Base-by-base conservation (phyloP, 2,113 vertebrate species). In the Chamaea fasciata region DNA sequence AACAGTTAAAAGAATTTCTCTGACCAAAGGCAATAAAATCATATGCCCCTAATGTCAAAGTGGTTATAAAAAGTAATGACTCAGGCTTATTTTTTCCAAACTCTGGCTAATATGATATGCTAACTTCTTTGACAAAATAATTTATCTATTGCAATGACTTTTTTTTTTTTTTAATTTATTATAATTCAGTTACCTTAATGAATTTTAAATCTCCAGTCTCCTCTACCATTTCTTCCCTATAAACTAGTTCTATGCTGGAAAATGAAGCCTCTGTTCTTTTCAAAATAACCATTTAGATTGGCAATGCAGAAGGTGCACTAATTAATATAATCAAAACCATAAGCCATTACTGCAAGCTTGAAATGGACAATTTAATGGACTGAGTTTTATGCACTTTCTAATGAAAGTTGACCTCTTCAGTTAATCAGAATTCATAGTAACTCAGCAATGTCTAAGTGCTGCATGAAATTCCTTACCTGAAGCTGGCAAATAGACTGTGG, bases 361-460 rank as follows among this genome's bases (percentile, higher is more conserved):
- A 92, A 94, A 77, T 14, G 37, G 64, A 27, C 56, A 89, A 96
- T 84, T 97, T 97, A 96, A 96, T 95, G 88, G 89, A 83, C 76
- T 92, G 67, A 56, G 39, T 93, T 95, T 97, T 95, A 95, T 95
- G 68, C 37, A 88, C 68, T 95, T 94, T 96, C 69, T 92, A 94
- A 95, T 96, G 76, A 73, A 97, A 96, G 77, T 73, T 83, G 91
- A 90, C 93, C 71, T 10, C 59, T 82, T 85, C 82, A 70, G 42
- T 91, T 96, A 96, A 94, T 97, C 79, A 93, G 71, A 97, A 97
- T 94, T 94, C 87, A 88, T 26, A 64, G 69, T 80, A 92, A 97
- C 4, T 21, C 87, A 92, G 62, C 70, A 52, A 60, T 82, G 39
- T 79, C 78, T 89, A 73, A 92, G 33, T 33, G 67, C 53, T 93